Evolutionary conservation across 1,140 invertebrate species (phyloP).

Genomic region (Brachionus plicatilis): DNA sequence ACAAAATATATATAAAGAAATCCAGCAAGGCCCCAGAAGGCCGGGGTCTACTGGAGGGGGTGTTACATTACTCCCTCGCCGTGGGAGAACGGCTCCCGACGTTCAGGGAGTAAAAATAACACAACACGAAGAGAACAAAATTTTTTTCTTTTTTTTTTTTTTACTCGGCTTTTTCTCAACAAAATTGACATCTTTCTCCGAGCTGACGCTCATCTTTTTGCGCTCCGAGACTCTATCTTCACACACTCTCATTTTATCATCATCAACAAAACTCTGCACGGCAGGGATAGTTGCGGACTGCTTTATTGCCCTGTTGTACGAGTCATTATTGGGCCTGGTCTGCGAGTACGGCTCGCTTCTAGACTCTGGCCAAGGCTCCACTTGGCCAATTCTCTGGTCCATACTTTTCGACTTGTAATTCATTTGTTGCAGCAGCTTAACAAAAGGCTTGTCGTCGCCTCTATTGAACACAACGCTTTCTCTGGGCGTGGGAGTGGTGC

Average conservation of each 20-base stretch:
- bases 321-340: background rate
- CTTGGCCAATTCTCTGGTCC: background rate
- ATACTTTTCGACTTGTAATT: background rate
- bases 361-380: background rate
- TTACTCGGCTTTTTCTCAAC: background rate
- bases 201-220: background rate
- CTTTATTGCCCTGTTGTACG: background rate
- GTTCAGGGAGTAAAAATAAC: no score
- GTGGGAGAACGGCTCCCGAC: no score
- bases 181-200: background rate
- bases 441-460: slow-evolving; percentile 2
- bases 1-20: no score
- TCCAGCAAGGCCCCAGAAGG: no score
- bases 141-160: background rate
- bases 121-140: background rate
- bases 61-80: no score
- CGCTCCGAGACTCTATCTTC: background rate
- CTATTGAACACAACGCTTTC: no score
- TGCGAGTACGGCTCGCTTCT: background rate
- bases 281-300: background rate
- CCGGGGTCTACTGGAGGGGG: no score
- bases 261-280: background rate
- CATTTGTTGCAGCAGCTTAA: slow-evolving; percentile 22
- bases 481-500: no score
- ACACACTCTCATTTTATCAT: background rate